These are phyloP conservation scores for Zygogramma bicolorata DNA, from an alignment of 2,888 invertebrate species.

Conservation along the genomic window DNA sequence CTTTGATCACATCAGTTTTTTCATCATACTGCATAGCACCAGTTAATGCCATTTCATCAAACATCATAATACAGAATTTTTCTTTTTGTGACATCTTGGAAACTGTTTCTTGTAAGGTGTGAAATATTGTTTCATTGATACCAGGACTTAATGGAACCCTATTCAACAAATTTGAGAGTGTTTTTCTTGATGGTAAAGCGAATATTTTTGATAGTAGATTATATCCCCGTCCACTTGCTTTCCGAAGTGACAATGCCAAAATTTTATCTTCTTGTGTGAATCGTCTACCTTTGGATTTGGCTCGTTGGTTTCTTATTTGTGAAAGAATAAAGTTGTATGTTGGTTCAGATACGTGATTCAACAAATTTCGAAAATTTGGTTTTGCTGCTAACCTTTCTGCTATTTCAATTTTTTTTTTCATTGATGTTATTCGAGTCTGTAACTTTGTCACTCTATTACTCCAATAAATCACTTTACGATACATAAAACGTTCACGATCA, in stretches of 20 bases:
- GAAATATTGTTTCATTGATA: conserved; percentile 13
- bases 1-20: conserved; percentile 4
- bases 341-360: no score
- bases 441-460: no score
- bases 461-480: no score
- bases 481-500: no score
- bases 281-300: no score
- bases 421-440: not conserved
- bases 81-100: not conserved
- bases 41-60: not conserved
- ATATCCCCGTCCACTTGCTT: not conserved
- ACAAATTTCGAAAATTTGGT: no score
- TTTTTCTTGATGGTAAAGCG: conserved; percentile 21
- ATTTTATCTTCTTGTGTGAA: no score
- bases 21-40: not conserved
- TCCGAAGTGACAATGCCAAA: not conserved
- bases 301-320: no score
- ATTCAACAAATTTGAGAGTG: not conserved
- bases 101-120: no score
- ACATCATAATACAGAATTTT: conserved; percentile 61
- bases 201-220: no score
- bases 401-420: not conserved
- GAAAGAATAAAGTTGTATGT: no score
- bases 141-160: conserved; percentile 1
- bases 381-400: not conserved